Base-by-base conservation (phyloP, 2,113 vertebrate genomes). In the Tachycineta bicolor region DNA sequence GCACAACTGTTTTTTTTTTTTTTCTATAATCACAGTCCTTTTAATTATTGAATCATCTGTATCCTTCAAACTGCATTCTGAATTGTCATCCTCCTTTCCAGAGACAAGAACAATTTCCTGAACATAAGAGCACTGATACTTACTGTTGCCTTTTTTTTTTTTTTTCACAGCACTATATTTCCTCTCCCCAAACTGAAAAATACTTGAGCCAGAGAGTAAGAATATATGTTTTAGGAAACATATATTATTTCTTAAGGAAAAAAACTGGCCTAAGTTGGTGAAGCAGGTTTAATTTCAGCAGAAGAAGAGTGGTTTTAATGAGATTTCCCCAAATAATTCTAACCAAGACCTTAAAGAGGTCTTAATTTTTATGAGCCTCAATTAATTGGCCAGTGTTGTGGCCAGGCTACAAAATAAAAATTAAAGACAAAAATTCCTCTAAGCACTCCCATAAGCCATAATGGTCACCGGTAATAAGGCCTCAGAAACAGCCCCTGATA, bases 331-430 rank as follows among this genome's bases (percentile, higher is more conserved):
- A 93, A 91, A 82, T 58, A 87, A 64, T 33, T 95, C 78, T 87
- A 95, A 76, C 59, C 43, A 79, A 85, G 65, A 50, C 21, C 41
- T 91, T 87, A 77, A 94, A 82, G 62, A 87, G 23, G 11, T 82
- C 67, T 94, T 91, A 82, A 69, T 96, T 93, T 96, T 97, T 89
- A 92, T 90, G 59, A 89, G 37, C 5, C 25, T 60, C 79, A 89
- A 95, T 91, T 94, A 96, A 94, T 75, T 90, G 81, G 18, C 50
- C 69, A 73, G 83, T 64, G 62, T 29, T 87, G 73, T 78, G 53
- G 49, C 58, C 83, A 91, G 56, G 69, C n/a, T 87, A 56, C 62
- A 80, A 93, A 91, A 85, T 78, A 77, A 68, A 87, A 95, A 92
- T 93, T 79, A 76, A 87, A 71, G 47, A 87, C n/a, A 86, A 93